Evolutionary conservation across 2,113 vertebrate species (phyloP), one percentile per base, ranked within the genome.

Genomic region (Oophaga pumilio): DNA sequence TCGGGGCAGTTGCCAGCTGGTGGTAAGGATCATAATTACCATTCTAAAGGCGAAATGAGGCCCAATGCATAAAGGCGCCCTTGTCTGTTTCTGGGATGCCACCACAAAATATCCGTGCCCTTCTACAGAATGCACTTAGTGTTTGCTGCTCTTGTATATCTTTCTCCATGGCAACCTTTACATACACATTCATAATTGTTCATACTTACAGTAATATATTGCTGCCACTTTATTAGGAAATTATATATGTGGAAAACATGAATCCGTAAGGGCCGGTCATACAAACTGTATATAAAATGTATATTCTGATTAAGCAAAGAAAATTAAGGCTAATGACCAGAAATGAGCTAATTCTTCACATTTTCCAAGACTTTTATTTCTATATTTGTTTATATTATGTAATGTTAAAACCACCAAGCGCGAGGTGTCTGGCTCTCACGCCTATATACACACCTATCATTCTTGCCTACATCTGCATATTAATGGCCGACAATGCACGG

Each of bases 161-260:
- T 33, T 71, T 66, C 69, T 20, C 85, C 85, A 86, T 86, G 26
- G 76, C 62, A 79, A 86, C 85, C 60, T 79, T 86, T 74, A 68
- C 43, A 86, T 78, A 86, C 79, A 64, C 56, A 86, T 74, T 50
- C 78, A 86, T 79, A 86, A 64, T 50, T 14, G 6, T 66, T 86
- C 59, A 33, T n/a, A 56, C 77, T 64, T 79, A 66, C 73, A 85
- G 69, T 59, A 7, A 86, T 28, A 62, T 52, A 85, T 26, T 69
- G 50, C 26, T 52, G 60, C 11, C 76, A 24, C 53, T 66, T 24
- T 66, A 50, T 66, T 18, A 86, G 85, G 62, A 76, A 86, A 69
- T 66, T 78, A n/a, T 77, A 62, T 64, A 79, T 68, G 49, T 69
- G 85, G 62, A 86, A 86, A 86, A 79, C 17, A 86, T 86, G 76